These are phyloP conservation scores for Hyposoter didymator DNA, from an alignment of 2,888 invertebrate species.

Conservation along the genomic window DNA sequence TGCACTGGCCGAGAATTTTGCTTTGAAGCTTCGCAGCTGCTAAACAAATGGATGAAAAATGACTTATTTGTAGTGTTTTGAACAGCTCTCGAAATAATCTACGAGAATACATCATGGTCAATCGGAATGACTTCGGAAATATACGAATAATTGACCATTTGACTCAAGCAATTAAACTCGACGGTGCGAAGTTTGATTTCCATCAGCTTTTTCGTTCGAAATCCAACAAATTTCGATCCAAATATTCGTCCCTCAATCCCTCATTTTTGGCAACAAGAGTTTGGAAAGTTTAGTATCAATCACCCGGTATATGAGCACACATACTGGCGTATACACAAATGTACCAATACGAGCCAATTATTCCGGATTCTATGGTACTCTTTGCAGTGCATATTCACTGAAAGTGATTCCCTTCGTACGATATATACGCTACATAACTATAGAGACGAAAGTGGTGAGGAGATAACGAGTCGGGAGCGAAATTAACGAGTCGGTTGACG, in stretches of 20 bases:
- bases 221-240: background rate
- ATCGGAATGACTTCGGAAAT: background rate
- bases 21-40: background rate
- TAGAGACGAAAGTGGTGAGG: conserved; percentile 29
- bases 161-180: background rate
- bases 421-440: conserved; percentile 19
- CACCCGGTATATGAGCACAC: conserved; percentile 17
- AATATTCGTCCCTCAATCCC: background rate
- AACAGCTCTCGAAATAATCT: background rate
- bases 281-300: background rate
- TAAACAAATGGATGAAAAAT: background rate
- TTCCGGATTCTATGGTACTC: conserved; percentile 51
- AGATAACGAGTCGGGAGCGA: conserved; percentile 73
- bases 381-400: conserved; percentile 14
- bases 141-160: background rate
- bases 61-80: background rate
- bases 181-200: background rate
- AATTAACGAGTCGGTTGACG: conserved; percentile 74
- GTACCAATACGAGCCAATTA: conserved; percentile 63
- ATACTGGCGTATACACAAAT: background rate
- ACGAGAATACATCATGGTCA: background rate
- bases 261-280: background rate
- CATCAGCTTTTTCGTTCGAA: background rate
- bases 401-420: conserved; percentile 22
- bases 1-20: too few species aligned